Evolutionary conservation across 2,113 vertebrate species (phyloP).

Genomic region (Hassar affinis): DNA sequence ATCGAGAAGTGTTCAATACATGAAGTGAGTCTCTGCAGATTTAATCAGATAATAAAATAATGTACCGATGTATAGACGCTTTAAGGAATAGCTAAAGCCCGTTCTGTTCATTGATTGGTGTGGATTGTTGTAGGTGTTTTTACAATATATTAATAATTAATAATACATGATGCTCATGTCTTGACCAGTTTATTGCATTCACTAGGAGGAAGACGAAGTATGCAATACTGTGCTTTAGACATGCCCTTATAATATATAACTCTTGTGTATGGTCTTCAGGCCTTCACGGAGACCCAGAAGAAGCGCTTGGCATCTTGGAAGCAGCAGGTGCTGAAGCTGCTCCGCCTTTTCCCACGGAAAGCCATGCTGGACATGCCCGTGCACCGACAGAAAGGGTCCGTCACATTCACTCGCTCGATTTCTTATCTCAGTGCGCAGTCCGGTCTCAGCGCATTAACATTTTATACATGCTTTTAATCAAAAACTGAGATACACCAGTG

Average conservation of each 20-base stretch:
- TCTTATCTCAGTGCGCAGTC: background rate
- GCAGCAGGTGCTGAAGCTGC: slow-evolving; percentile 91
- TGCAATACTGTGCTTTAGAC: background rate
- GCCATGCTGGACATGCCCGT: slow-evolving; percentile 85
- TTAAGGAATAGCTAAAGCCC: too few species aligned
- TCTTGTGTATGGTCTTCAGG: slow-evolving; percentile 64
- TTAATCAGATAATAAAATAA: too few species aligned
- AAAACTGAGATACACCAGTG: background rate
- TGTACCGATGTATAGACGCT: too few species aligned
- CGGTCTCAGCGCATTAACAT: background rate
- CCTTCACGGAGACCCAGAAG: slow-evolving; percentile 92
- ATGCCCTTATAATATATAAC: background rate
- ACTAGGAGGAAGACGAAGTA: too few species aligned
- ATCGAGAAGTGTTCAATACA: slow-evolving; percentile 91
- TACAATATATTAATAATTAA: too few species aligned
- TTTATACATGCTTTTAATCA: background rate
- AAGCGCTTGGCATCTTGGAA: slow-evolving; percentile 92
- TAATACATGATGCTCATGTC: too few species aligned
- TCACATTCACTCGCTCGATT: background rate
- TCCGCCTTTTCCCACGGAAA: slow-evolving; percentile 89
- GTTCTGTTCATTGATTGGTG: too few species aligned
- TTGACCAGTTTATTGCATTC: too few species aligned
- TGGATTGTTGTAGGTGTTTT: too few species aligned
- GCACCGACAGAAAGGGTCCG: slow-evolving; percentile 88
- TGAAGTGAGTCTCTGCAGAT: slow-evolving; percentile 71